A percentile compares a stretch with the other conserved stretches of the same genome.
Conservation (phyloP, 2,797 vertebrate species). For the Cryptoprocta ferox region DNA sequence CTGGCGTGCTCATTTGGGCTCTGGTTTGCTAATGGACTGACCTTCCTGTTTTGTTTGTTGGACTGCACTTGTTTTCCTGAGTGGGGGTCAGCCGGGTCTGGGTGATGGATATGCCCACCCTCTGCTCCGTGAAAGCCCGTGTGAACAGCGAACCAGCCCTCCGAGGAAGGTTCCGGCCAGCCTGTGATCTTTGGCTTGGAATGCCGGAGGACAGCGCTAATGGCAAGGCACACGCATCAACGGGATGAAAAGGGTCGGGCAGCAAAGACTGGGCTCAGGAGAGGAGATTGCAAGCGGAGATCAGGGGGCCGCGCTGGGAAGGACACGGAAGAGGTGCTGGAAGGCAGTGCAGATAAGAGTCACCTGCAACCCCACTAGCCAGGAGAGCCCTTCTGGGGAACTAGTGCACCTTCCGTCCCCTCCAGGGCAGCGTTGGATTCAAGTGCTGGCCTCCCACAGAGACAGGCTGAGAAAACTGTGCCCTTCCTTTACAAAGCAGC, state of each 20-base stretch:
- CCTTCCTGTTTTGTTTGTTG: neutral
- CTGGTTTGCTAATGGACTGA: neutral
- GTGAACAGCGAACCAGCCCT: neutral
- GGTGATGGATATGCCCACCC: accelerated
- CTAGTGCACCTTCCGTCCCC: neutral
- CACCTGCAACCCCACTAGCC: neutral
- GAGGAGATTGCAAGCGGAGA: neutral
- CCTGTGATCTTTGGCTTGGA: neutral
- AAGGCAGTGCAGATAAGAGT: slow-evolving; percentile 35
- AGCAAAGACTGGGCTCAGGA: slow-evolving; percentile 63
- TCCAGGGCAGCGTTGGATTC: neutral
- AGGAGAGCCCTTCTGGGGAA: neutral
- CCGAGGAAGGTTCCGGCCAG: neutral
- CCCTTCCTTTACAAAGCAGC: neutral
- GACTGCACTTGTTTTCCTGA: neutral
- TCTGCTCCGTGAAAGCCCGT: neutral
- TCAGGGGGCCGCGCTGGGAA: slow-evolving; percentile 50
- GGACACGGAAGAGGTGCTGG: slow-evolving; percentile 69
- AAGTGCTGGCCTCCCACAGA: neutral
- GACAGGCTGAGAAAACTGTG: neutral
- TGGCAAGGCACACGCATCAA: neutral
- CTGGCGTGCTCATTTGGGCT: neutral
- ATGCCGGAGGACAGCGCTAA: neutral
- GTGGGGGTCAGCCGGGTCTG: accelerated
- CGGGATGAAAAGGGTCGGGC: neutral